Conservation (phyloP, 1,140 invertebrate species). For the Drosophila nigromelanica region DNA sequence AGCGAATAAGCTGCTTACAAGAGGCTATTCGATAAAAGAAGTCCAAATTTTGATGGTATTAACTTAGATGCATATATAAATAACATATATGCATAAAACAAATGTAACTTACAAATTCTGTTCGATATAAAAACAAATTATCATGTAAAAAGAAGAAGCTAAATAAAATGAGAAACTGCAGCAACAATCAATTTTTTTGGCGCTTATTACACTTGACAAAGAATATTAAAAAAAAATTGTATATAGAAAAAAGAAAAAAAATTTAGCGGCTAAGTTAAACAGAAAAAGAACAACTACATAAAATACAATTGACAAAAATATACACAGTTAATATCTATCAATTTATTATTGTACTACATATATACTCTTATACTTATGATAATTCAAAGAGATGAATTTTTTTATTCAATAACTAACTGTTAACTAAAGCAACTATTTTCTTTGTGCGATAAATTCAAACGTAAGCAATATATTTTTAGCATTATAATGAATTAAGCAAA, state of each 20-base stretch:
- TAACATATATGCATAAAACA: too few relatives aligned
- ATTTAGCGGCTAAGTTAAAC: constrained; percentile 36
- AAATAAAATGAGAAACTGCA: constrained; percentile 48
- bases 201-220: constrained; percentile 58
- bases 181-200: constrained; percentile 76
- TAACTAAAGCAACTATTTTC: constrained; percentile 19
- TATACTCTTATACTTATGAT: constrained; percentile 17
- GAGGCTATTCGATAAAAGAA: constrained; percentile 2
- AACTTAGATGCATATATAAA: constrained; percentile 26
- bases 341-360: constrained; percentile 15
- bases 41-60: constrained; percentile 35
- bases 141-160: constrained; percentile 26
- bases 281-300: constrained; percentile 4
- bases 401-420: constrained; percentile 18
- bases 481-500: constrained; percentile 47
- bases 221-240: constrained; percentile 40
- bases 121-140: constrained; percentile 4
- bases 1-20: constrained; percentile 28
- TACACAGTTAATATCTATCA: constrained; percentile 22
- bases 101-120: constrained; percentile 1
- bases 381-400: constrained; percentile 23
- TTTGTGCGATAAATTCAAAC: constrained; percentile 43
- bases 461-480: constrained; percentile 72
- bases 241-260: constrained; percentile 36
- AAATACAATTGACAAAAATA: constrained; percentile 6